A percentile compares a stretch with the other conserved stretches of the same genome.
Conservation (phyloP, 2,113 vertebrate genomes). For the Uria lomvia region DNA sequence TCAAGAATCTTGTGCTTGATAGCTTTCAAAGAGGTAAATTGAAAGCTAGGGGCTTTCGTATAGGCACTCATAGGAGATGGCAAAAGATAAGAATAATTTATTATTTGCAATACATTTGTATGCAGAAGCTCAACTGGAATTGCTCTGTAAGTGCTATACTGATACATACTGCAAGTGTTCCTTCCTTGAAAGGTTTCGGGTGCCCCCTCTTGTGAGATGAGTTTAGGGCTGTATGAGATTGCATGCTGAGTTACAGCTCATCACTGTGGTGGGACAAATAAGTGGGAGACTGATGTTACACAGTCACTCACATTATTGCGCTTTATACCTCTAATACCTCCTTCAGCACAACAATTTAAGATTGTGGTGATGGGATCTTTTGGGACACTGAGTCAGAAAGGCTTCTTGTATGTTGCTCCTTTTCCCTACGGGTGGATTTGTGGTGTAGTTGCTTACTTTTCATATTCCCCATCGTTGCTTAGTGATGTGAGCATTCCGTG, state of each 20-base stretch:
- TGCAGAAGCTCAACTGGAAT: neutral
- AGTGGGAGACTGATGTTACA: neutral
- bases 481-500: neutral
- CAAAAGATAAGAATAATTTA: neutral
- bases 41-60: neutral
- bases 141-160: neutral
- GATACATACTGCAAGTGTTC: neutral
- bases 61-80: neutral
- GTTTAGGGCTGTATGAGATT: neutral
- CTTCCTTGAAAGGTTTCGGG: neutral
- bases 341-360: neutral
- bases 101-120: neutral
- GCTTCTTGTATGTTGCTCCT: neutral
- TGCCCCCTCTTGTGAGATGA: neutral
- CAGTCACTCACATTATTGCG: neutral
- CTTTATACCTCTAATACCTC: neutral
- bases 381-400: neutral
- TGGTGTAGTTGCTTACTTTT: neutral
- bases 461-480: neutral
- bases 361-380: neutral
- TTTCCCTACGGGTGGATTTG: accelerated
- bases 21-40: neutral
- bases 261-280: neutral
- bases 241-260: neutral
- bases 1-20: neutral